phyloP scores from a whole-genome alignment of 2,888 invertebrate species.

The Hecatera dysodea region DNA sequence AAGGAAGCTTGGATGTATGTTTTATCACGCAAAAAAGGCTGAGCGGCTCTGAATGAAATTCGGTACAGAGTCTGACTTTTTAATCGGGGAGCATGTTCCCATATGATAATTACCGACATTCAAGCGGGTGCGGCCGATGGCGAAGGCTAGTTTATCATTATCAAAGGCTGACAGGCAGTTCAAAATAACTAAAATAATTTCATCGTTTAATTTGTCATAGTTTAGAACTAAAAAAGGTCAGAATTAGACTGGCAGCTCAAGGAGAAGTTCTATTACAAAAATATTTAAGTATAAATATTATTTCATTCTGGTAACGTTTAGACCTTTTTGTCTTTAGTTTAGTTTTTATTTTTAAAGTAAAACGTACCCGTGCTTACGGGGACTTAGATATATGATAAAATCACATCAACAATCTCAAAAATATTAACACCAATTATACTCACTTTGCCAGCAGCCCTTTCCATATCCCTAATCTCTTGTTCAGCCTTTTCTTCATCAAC shows the following conservation, averaged over 20 bases:
- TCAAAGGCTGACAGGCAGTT: not conserved
- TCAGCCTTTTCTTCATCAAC: slow-evolving; percentile 77
- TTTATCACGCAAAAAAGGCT: no score
- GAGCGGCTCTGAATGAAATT: no score
- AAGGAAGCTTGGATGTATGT: no score
- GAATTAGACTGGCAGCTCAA: not conserved
- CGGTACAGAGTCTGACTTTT: no score
- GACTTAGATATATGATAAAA: not conserved
- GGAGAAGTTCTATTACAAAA: not conserved
- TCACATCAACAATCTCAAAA: not conserved
- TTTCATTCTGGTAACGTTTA: no score
- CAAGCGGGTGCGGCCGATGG: not conserved
- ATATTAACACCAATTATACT: slow-evolving; percentile 54
- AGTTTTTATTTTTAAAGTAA: not conserved
- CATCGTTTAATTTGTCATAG: not conserved
- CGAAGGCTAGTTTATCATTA: not conserved
- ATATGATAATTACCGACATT: no score
- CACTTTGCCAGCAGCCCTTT: slow-evolving; percentile 86
- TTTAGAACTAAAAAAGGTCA: not conserved
- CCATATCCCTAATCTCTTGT: slow-evolving; percentile 76
- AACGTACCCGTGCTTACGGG: not conserved
- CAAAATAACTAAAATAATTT: not conserved
- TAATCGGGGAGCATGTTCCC: no score
- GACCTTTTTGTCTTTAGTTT: no score
- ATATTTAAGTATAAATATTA: not conserved